Conservation (phyloP, 2,113 vertebrate species). For the Syngnathus floridae region DNA sequence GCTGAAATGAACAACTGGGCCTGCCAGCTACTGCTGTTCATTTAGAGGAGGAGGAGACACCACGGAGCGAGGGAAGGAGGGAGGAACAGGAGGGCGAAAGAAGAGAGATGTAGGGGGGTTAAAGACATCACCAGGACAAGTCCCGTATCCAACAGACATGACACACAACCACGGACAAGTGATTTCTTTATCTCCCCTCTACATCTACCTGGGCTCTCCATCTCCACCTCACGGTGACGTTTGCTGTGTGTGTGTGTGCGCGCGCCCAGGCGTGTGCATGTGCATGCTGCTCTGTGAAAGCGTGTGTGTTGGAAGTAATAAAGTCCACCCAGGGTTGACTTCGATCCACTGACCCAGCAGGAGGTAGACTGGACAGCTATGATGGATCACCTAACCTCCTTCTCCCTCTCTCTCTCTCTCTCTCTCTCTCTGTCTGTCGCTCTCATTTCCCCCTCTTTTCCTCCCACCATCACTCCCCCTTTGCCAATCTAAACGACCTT, state of each 20-base stretch:
- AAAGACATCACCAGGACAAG: constrained; percentile 57
- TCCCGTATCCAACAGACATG: constrained; percentile 54
- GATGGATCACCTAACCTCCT: constrained; percentile 88
- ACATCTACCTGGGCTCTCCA: constrained; percentile 55
- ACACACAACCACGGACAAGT: constrained; percentile 57
- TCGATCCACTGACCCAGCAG: constrained; percentile 91
- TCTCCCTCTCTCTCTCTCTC: constrained; percentile 64
- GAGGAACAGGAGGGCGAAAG: constrained; percentile 37
- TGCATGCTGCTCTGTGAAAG: constrained; percentile 25
- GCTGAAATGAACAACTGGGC: constrained; percentile 89
- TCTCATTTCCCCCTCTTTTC: constrained; percentile 49
- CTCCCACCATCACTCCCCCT: constrained; percentile 54
- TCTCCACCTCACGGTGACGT: constrained; percentile 53
- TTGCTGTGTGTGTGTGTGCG: constrained; percentile 17
- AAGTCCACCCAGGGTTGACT: constrained; percentile 82
- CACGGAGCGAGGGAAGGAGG: constrained; percentile 21
- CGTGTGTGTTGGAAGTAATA: constrained; percentile 81
- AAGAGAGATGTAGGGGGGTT: constrained; percentile 58
- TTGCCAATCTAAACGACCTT: constrained; percentile 65
- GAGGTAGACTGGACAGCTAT: constrained; percentile 85
- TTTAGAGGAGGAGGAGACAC: constrained; percentile 77
- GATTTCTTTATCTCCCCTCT: constrained; percentile 59
- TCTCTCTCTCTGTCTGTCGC: constrained; percentile 49
- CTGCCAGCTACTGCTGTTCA: constrained; percentile 84
- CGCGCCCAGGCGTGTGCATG: constrained; percentile 17